Conservation (phyloP, 2,888 invertebrate genomes). For the Lasioglossum oenotherae region DNA sequence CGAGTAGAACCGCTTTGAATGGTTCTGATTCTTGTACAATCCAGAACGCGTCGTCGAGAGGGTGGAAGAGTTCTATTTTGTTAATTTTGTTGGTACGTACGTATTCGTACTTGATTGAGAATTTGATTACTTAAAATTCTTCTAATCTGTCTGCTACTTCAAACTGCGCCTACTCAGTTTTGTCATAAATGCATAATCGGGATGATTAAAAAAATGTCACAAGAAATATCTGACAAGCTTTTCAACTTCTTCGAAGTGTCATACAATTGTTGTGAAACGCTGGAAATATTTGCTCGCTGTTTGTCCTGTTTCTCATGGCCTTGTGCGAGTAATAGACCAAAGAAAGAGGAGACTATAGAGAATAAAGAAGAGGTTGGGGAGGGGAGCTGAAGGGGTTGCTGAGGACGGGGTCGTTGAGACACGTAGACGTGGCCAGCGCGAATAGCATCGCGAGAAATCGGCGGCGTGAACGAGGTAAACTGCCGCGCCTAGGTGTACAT, state of each 20-base stretch:
- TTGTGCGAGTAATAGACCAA: neutral
- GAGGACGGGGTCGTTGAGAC: conserved; percentile 6
- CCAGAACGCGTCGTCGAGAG: neutral
- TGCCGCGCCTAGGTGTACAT: conserved; percentile 75
- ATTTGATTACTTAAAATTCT: no score
- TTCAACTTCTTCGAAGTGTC: neutral
- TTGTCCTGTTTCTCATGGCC: conserved; percentile 1
- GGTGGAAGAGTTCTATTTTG: neutral
- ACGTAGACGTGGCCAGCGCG: conserved; percentile 18
- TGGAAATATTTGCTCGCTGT: neutral
- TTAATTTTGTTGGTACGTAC: neutral
- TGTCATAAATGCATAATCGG: no score
- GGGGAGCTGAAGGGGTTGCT: neutral
- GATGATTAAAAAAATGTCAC: neutral
- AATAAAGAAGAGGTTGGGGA: neutral
- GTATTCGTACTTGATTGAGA: no score
- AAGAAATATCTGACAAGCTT: neutral
- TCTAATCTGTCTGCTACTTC: no score
- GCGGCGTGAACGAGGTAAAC: conserved; percentile 73
- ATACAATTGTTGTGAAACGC: neutral
- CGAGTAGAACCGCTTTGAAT: neutral
- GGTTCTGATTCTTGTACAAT: neutral
- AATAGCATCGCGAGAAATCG: conserved; percentile 66
- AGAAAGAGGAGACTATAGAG: neutral
- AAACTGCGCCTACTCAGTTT: no score